Base-by-base conservation (phyloP, 2,888 invertebrate species). In the Rapana venosa region DNA sequence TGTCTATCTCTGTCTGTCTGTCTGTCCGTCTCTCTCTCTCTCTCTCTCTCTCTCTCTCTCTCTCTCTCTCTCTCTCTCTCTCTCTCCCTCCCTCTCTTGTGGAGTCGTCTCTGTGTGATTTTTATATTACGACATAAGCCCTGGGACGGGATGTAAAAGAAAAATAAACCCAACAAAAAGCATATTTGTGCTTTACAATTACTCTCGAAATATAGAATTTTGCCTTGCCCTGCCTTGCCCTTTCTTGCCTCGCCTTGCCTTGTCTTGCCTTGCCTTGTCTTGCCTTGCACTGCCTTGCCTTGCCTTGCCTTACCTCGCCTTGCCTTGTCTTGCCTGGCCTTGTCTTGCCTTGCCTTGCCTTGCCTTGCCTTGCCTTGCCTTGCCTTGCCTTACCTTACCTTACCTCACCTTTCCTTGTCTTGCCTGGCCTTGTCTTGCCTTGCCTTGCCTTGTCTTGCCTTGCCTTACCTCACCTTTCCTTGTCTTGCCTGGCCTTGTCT, bases 281-380 rank as follows among this genome's bases (percentile, higher is more conserved):
- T 77, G 77, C 77, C 77, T 77, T 58, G 22, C 66, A 11, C 22
- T 22, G 66, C 66, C 66, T 22, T 20, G 66, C 58, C 58, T 58
- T 89, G 87, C 77, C 79, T 89, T 90, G 85, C 84, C 90, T 89
- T 91, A 89, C 66, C 85, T 36, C 83, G 89, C 85, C 87, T 89
- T 91, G 89, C 32, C 88, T 79, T 79, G 79, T 32, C 79, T 79
- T 79, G 79, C 32, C 79, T 79, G 22, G 79, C 30, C 79, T 79
- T 79, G 79, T 32, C 79, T 79, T 79, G 79, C 30, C 79, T 79
- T 11, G 35, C 35, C 35, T 35, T 11, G 79, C 35, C 17, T 79
- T 1, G 79, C 35, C 35, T 79, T 22, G 79, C 35, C 35, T 79
- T 11, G 35, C 35, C 79, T 79, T 22, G 79, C 32, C 79, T 35